Base-by-base conservation (phyloP, 2,113 vertebrate species). In the Serinus canaria region DNA sequence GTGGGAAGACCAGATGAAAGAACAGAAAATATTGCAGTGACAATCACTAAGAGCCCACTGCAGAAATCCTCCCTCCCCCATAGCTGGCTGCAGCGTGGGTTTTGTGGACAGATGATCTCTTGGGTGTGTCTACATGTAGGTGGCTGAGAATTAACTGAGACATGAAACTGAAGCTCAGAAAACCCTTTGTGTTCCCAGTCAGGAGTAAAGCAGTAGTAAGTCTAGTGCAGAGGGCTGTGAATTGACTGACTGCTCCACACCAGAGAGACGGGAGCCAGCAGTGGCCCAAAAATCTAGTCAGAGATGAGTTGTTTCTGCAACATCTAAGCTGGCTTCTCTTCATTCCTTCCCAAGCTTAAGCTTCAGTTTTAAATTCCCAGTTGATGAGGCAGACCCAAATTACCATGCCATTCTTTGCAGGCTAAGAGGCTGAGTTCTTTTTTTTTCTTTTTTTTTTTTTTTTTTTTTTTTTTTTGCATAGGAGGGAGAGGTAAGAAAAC, bases 301-400 rank as follows among this genome's bases (percentile, higher is more conserved):
- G 28, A 83, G 25, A 69, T 24, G 25, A 80, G 47, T 27, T 82
- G n/a, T 72, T 83, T 73, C 77, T 75, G 44, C 50, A 59, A 72
- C 73, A 72, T 39, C 64, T 96, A 60, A 83, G 16, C 27, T 84
- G 56, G 77, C 70, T 92, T 92, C 89, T 85, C 56, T 77, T 90
- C 93, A 86, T 91, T 95, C 87, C 46, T 88, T 80, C 55, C 41
- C 50, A 90, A 77, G n/a, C 23, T 83, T 37, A 46, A 78, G 62
- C 2, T 60, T 43, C 13, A 76, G 55, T 25, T 84, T 66, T 77
- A 80, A 66, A 85, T 93, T 95, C 84, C 76, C 70, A 59, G 33
- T 22, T 80, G 74, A 68, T 96, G 87, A 97, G 52, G 56, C 80
- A 91, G 84, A 77, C 53, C 55, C 35, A 82, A 89, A 84, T 83